Evolutionary conservation across 92 coral and sea anemone genomes (phyloP).

Genomic region (Parazoanthus atlanticus): DNA sequence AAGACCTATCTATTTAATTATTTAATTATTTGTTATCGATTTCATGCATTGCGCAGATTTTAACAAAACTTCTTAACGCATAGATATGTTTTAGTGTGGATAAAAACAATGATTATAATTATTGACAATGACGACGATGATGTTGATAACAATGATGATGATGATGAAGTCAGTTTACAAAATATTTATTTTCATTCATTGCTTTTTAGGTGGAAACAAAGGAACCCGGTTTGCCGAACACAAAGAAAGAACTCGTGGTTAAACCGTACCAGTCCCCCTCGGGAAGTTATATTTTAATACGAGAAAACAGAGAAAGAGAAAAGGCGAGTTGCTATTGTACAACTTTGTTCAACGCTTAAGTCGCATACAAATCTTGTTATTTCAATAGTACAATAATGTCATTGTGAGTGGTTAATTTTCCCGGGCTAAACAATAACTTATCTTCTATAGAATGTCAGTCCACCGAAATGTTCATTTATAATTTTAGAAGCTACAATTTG

Average conservation of each 20-base stretch:
- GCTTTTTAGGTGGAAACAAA: conserved; percentile 29
- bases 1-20: too few relatives aligned
- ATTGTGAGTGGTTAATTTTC: too few relatives aligned
- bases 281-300: conserved; percentile 24
- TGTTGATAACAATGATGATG: background rate
- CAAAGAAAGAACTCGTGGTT: conserved; percentile 23
- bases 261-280: conserved; percentile 35
- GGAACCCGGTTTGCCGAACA: conserved; percentile 5
- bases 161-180: background rate
- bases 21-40: too few relatives aligned
- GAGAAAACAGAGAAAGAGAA: conserved; percentile 19
- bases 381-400: too few relatives aligned
- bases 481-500: background rate
- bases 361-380: background rate
- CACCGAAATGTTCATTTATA: too few relatives aligned
- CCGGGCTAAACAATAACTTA: background rate
- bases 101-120: background rate
- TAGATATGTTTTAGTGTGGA: background rate
- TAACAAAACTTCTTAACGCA: background rate
- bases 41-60: too few relatives aligned
- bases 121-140: background rate
- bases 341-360: background rate
- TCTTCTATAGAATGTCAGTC: background rate
- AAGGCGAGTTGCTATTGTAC: background rate
- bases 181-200: background rate